Evolutionary conservation across 2,888 invertebrate species (phyloP).

Genomic region (Autographa pulchrina): DNA sequence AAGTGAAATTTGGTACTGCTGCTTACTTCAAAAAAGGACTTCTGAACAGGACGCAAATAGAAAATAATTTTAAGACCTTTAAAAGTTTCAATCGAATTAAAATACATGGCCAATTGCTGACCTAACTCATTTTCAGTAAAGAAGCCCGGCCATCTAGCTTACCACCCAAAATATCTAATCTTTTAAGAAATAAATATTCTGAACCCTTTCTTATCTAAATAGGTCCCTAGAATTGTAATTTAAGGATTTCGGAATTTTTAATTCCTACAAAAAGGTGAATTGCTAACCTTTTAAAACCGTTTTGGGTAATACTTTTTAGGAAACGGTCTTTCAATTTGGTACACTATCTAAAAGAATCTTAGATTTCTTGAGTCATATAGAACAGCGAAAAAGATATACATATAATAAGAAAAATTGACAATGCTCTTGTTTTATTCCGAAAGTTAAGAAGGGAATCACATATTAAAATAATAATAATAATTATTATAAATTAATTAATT

Average conservation of each 20-base stretch:
- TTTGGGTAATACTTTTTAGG: not conserved
- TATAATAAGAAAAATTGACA: too few relatives aligned
- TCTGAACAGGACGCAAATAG: too few relatives aligned
- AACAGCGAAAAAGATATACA: too few relatives aligned
- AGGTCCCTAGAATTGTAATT: not conserved
- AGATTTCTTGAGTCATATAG: too few relatives aligned
- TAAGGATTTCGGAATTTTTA: not conserved
- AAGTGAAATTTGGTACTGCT: too few relatives aligned
- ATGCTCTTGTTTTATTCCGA: too few relatives aligned
- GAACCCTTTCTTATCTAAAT: slow-evolving; percentile 6
- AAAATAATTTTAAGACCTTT: not conserved
- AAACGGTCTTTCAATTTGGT: not conserved
- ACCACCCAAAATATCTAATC: slow-evolving; percentile 1
- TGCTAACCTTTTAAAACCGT: not conserved
- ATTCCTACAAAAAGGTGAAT: not conserved
- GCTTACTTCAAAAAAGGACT: too few relatives aligned
- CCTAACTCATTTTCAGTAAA: not conserved
- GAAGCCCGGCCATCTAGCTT: not conserved
- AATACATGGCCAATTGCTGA: not conserved
- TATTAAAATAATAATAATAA: too few relatives aligned
- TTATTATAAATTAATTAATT: too few relatives aligned
- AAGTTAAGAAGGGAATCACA: too few relatives aligned
- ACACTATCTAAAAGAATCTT: too few relatives aligned
- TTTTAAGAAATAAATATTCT: not conserved
- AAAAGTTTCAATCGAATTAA: not conserved